Evolutionary conservation across 2,888 invertebrate genomes (phyloP).

Genomic region (Tuta absoluta): DNA sequence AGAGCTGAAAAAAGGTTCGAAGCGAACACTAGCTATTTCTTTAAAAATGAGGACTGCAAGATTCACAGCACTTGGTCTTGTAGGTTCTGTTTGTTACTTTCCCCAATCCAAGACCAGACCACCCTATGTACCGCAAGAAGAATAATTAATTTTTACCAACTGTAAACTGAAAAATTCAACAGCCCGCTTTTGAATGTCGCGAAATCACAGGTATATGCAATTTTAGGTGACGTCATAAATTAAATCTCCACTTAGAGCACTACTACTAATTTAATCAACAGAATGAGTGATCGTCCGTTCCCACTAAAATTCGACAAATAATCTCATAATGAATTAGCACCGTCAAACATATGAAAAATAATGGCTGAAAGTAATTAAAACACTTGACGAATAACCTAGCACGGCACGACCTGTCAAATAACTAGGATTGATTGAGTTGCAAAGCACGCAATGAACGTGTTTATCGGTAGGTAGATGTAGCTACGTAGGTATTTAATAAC

Average conservation of each 20-base stretch:
- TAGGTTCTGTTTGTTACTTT: no score
- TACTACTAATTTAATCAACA: background rate
- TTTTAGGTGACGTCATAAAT: background rate
- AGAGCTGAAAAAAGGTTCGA: no score
- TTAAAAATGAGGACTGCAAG: no score
- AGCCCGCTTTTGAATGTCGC: no score
- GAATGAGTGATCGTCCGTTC: background rate
- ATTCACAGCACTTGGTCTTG: no score
- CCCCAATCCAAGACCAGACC: no score
- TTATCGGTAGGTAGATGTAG: no score
- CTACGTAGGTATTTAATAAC: background rate
- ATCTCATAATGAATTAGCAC: conserved; percentile 14
- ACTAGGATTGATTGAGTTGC: background rate
- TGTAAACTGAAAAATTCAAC: no score
- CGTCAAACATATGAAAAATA: conserved; percentile 16
- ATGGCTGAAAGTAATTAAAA: conserved; percentile 9
- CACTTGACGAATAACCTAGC: conserved; percentile 16
- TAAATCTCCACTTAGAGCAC: background rate
- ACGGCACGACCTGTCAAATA: background rate
- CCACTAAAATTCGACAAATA: conserved; percentile 10
- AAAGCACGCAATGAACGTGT: background rate
- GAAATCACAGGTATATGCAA: background rate
- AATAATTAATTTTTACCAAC: no score
- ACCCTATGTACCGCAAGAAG: no score
- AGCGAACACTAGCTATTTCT: no score